These are phyloP conservation scores for Diabrotica balteata DNA, from an alignment of 2,888 invertebrate genomes.

Conservation along the genomic window DNA sequence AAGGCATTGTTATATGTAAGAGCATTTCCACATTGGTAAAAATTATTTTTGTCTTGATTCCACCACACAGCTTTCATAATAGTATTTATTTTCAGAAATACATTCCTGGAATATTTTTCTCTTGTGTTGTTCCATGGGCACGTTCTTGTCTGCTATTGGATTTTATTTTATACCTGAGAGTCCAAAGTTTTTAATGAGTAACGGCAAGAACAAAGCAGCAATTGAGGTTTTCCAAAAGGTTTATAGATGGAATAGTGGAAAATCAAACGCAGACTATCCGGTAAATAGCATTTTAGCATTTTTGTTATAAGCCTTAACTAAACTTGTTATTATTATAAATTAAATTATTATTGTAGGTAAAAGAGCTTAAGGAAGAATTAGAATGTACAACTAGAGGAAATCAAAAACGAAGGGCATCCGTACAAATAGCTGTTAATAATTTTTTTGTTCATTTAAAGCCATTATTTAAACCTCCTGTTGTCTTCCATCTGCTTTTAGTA, in stretches of 20 bases:
- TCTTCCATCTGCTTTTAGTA: slow-evolving; percentile 61
- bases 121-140: slow-evolving; percentile 68
- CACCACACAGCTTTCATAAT: no score
- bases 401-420: slow-evolving; percentile 5
- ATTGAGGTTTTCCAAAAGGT: slow-evolving; percentile 69
- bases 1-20: no score
- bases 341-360: slow-evolving; percentile 50
- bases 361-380: slow-evolving; percentile 53
- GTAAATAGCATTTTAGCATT: slow-evolving; percentile 58
- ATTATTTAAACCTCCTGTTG: slow-evolving; percentile 69
- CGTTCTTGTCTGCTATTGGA: slow-evolving; percentile 69
- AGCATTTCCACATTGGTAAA: no score
- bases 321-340: background rate
- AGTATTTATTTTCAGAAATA: slow-evolving; percentile 56
- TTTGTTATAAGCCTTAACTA: background rate
- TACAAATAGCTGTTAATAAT: background rate
- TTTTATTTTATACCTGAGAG: slow-evolving; percentile 74
- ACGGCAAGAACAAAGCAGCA: slow-evolving; percentile 71
- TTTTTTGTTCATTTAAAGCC: slow-evolving; percentile 61
- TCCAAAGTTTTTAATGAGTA: slow-evolving; percentile 78
- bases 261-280: slow-evolving; percentile 66
- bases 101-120: slow-evolving; percentile 71
- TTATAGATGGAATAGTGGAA: slow-evolving; percentile 71
- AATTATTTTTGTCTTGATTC: no score
- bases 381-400: slow-evolving; percentile 16